phyloP scores from a whole-genome alignment of 2,797 vertebrate species.

The Lagocephalus sceleratus region DNA sequence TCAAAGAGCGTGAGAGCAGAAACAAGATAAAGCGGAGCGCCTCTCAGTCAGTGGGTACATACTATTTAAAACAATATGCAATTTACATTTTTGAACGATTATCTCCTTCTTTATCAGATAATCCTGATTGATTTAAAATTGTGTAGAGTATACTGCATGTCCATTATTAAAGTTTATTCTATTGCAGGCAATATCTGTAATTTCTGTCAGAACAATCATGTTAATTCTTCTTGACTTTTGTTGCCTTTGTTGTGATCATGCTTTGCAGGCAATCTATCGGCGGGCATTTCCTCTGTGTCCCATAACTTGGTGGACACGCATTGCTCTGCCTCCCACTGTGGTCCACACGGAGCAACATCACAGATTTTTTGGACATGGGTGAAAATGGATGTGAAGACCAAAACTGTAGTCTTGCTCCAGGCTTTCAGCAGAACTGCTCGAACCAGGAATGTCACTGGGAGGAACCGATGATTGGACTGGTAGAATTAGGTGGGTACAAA shows the following conservation, averaged over 20 bases:
- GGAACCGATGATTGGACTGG: conserved; percentile 54
- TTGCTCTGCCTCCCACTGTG: neutral
- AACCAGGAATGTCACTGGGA: conserved; percentile 43
- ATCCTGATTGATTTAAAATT: neutral
- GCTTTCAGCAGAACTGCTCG: conserved; percentile 41
- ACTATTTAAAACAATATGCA: neutral
- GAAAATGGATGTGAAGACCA: conserved; percentile 46
- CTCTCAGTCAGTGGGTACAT: conserved; percentile 34
- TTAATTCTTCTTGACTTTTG: neutral
- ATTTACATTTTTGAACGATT: neutral
- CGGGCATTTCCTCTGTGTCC: conserved; percentile 46
- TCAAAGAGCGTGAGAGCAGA: neutral
- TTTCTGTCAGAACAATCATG: no score
- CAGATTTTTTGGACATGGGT: conserved; percentile 37
- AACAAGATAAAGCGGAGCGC: conserved; percentile 3
- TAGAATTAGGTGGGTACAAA: conserved; percentile 56
- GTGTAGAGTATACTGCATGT: neutral
- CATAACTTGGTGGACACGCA: conserved; percentile 38
- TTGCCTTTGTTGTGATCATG: conserved; percentile 25
- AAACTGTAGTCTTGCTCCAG: conserved; percentile 38
- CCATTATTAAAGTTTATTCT: no score
- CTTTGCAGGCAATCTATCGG: conserved; percentile 61
- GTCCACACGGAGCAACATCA: conserved; percentile 9
- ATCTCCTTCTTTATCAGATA: neutral
- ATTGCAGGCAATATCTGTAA: no score